Base-by-base conservation (phyloP, 2,797 vertebrate species). In the Clarias fuscus region DNA sequence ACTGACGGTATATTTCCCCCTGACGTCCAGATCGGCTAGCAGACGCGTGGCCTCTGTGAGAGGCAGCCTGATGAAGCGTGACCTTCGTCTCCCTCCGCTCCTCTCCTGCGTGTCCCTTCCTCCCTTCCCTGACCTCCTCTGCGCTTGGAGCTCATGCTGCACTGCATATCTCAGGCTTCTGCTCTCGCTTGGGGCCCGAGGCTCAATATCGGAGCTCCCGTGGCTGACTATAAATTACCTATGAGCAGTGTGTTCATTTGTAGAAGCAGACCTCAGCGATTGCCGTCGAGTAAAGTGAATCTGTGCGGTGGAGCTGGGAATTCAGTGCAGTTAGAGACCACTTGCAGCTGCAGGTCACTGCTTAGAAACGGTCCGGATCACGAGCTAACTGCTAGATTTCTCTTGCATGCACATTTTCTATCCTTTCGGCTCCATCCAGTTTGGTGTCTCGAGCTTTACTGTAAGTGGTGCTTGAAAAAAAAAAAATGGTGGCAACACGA, bases 241-340 rank as follows among this genome's bases (percentile, higher is more conserved):
- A 87, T 86, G 87, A 90, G 85, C 22, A n/a, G 22, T 89, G 90
- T 88, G 84, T 90, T 94, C 86, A 82, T 88, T 92, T 91, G 86
- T 88, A 64, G 85, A 85, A 89, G 88, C 86, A 22, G 82, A 68
- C 27, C 86, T 83, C 78, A 78, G 82, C 92, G 91, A 92, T 93
- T 92, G 91, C 90, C 89, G 91, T 89, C 86, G 84, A 90, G 91
- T 82, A 81, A 86, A 89, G 84, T 82, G 87, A 91, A 90, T 89
- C 87, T 86, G 83, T 71, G 10, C 79, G 83, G 79, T 11, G n/a
- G 62, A 71, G 79, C 62, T 70, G 58, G 87, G 79, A 85, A 85
- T 71, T 86, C 84, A 81, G 62, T 85, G 81, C 85, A 75, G 83
- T 77, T 84, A 61, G 61, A 79, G 62, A 83, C 84, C 62, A 83